Conservation (phyloP, 1,140 invertebrate genomes). For the Drosophila navojoa region DNA sequence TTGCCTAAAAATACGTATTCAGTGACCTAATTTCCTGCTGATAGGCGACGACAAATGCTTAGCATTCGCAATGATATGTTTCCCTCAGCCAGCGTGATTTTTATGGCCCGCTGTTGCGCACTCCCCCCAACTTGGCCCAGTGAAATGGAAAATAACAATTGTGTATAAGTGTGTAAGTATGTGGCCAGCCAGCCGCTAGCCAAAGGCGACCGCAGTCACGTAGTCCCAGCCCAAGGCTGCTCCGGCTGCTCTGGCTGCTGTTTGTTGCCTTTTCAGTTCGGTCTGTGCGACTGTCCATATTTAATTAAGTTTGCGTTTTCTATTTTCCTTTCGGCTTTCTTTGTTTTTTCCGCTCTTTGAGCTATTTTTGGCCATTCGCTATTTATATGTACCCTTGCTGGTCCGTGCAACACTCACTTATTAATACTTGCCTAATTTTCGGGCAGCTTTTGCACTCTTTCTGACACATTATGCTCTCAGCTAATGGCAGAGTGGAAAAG, state of each 20-base stretch:
- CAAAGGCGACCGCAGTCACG: slow-evolving; percentile 53
- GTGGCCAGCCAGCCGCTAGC: slow-evolving; percentile 2
- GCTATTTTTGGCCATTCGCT: slow-evolving; percentile 21
- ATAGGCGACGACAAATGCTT: slow-evolving; percentile 61
- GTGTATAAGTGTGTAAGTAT: slow-evolving; percentile 22
- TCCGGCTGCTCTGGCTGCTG: neutral
- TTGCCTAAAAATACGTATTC: slow-evolving; percentile 69
- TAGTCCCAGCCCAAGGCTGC: slow-evolving; percentile 37
- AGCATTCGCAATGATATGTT: slow-evolving; percentile 48
- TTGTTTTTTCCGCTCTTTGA: neutral
- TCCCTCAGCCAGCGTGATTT: slow-evolving; percentile 59
- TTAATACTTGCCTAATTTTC: slow-evolving; percentile 33
- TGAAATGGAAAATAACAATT: slow-evolving; percentile 72
- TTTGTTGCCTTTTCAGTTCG: slow-evolving; percentile 23
- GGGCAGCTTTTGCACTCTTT: slow-evolving; percentile 9
- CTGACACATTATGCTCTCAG: neutral
- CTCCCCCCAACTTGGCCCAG: slow-evolving; percentile 45
- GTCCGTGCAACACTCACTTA: neutral
- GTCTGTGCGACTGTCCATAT: slow-evolving; percentile 31
- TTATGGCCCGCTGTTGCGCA: slow-evolving; percentile 62
- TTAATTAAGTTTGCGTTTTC: slow-evolving; percentile 40
- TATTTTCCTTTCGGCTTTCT: neutral
- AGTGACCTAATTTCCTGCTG: slow-evolving; percentile 76
- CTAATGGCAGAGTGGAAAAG: neutral
- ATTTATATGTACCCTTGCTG: slow-evolving; percentile 19